These are phyloP conservation scores for Seladonia tumulorum DNA, from an alignment of 2,888 invertebrate species.

Conservation along the genomic window DNA sequence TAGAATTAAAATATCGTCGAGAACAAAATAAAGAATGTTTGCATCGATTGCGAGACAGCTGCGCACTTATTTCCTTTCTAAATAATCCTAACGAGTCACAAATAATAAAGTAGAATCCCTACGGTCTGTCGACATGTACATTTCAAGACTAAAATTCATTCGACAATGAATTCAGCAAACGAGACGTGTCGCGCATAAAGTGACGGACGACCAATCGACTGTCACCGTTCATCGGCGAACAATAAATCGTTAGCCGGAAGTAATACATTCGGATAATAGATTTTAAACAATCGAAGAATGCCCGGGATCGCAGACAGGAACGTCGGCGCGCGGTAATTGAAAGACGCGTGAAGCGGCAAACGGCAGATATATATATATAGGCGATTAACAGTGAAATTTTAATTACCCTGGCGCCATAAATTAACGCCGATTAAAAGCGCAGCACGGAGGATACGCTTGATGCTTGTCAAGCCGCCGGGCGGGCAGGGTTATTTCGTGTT, in stretches of 20 bases:
- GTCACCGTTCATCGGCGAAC: neutral
- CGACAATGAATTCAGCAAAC: neutral
- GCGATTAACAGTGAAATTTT: conserved; percentile 42
- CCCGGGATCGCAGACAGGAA: neutral
- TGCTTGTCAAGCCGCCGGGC: neutral
- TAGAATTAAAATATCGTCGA: no score
- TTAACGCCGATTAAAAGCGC: conserved; percentile 26
- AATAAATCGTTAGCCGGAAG: neutral
- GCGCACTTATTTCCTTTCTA: no score
- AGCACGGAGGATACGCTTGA: conserved; percentile 7
- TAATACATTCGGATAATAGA: neutral
- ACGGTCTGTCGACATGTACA: no score
- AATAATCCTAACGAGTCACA: no score
- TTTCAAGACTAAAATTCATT: no score
- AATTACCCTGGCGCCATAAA: conserved; percentile 39
- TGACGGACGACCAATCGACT: neutral
- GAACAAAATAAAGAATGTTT: no score
- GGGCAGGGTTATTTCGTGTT: conserved; percentile 26
- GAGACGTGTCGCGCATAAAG: neutral
- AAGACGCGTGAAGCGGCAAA: neutral
- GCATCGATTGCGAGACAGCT: no score
- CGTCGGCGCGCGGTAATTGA: neutral
- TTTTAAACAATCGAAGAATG: neutral
- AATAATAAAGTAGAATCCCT: no score
- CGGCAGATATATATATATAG: conserved; percentile 2